Conservation (phyloP, 1,140 invertebrate genomes). For the Limonius californicus region DNA sequence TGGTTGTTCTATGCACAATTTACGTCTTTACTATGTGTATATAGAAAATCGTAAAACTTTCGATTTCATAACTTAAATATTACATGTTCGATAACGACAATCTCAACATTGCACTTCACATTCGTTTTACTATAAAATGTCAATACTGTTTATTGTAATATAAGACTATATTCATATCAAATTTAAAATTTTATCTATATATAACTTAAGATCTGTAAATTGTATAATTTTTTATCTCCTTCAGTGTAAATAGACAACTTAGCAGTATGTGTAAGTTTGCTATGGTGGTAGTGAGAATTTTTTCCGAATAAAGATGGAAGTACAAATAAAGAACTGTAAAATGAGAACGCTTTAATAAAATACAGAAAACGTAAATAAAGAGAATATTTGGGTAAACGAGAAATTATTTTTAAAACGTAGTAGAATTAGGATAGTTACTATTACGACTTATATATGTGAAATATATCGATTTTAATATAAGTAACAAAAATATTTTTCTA, state of each 20-base stretch:
- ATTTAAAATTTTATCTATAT: neutral
- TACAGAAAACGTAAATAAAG: neutral
- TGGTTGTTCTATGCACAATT: no score
- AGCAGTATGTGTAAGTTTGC: neutral
- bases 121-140: neutral
- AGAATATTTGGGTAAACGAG: neutral
- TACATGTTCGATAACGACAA: neutral
- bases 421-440: neutral
- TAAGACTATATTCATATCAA: slow-evolving; percentile 1
- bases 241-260: neutral
- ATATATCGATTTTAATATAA: neutral
- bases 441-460: no score
- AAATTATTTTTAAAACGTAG: neutral
- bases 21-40: no score
- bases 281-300: neutral
- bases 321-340: neutral
- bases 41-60: no score
- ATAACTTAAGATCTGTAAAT: neutral
- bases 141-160: neutral
- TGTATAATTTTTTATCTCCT: slow-evolving; percentile 1
- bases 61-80: neutral
- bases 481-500: neutral
- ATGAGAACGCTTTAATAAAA: neutral
- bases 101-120: slow-evolving; percentile 1
- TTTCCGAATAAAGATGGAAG: neutral